These are phyloP conservation scores for Eulacestoma nigropectus DNA, from an alignment of 2,113 vertebrate species.

Conservation along the genomic window DNA sequence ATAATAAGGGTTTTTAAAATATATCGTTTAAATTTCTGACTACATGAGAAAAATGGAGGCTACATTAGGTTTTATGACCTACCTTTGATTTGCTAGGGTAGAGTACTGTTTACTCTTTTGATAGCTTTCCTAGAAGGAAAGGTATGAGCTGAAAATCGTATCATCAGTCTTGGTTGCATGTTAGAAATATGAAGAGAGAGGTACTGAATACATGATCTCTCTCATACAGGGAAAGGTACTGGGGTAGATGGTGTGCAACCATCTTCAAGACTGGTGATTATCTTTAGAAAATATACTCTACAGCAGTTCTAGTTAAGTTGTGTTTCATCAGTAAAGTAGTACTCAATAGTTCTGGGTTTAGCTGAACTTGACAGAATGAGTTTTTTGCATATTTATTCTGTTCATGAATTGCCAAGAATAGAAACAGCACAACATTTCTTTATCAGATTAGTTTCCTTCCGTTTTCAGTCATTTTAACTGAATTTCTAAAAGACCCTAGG, in stretches of 20 bases:
- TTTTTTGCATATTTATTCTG: neutral
- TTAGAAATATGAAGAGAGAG: neutral
- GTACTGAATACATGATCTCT: neutral
- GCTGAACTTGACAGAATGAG: neutral
- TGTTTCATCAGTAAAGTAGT: neutral
- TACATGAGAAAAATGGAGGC: neutral
- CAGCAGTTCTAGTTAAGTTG: neutral
- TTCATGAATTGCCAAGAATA: neutral
- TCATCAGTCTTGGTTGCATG: neutral
- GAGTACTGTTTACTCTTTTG: neutral
- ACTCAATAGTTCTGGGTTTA: neutral
- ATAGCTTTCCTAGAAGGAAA: neutral
- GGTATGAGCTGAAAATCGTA: neutral
- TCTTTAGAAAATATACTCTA: neutral
- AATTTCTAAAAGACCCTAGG: constrained; percentile 18
- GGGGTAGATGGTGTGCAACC: neutral
- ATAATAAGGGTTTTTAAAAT: neutral
- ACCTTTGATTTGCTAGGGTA: neutral
- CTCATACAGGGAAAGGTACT: neutral
- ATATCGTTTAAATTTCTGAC: neutral
- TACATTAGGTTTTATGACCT: neutral
- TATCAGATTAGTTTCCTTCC: constrained; percentile 51
- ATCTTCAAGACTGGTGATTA: neutral
- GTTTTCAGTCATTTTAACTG: constrained; percentile 54
- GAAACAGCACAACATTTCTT: constrained; percentile 10